phyloP scores from a whole-genome alignment of 2,888 invertebrate genomes.

The Endotricha flammealis region DNA sequence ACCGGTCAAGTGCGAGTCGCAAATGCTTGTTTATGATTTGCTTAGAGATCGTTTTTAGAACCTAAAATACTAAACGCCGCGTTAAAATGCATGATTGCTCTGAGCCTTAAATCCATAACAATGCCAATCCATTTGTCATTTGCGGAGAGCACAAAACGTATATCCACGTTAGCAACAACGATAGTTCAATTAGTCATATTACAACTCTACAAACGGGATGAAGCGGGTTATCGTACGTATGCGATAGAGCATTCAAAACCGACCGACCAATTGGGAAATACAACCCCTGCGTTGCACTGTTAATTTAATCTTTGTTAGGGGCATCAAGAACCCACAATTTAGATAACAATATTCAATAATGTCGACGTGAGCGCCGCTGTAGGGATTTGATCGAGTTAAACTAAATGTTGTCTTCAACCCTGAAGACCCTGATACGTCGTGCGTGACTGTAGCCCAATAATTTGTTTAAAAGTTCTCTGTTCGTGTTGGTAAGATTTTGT shows the following conservation, averaged over 20 bases:
- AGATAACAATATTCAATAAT: conserved; percentile 71
- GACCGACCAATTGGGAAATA: conserved; percentile 50
- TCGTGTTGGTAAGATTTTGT: no score
- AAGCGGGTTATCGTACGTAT: conserved; percentile 54
- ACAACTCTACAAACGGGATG: conserved; percentile 57
- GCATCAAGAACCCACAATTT: conserved; percentile 64
- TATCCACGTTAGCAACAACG: conserved; percentile 40
- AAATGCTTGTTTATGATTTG: no score
- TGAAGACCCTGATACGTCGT: conserved; percentile 26
- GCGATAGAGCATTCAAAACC: conserved; percentile 49
- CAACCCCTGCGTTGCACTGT: conserved; percentile 48
- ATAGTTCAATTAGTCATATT: conserved; percentile 62
- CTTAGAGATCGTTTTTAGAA: no score
- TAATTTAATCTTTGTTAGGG: conserved; percentile 67
- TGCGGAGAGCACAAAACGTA: conserved; percentile 21
- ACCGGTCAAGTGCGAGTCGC: no score
- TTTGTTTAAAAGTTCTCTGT: conserved; percentile 13
- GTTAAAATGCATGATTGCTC: no score
- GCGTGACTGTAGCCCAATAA: conserved; percentile 18
- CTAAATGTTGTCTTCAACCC: conserved; percentile 44
- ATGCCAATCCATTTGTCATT: conserved; percentile 15
- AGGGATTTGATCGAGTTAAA: conserved; percentile 66
- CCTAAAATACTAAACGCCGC: no score
- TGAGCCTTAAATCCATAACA: conserved; percentile 5
- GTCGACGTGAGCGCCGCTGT: conserved; percentile 52